Base-by-base conservation (phyloP, 2,888 invertebrate species). In the Antheraea assamensis region DNA sequence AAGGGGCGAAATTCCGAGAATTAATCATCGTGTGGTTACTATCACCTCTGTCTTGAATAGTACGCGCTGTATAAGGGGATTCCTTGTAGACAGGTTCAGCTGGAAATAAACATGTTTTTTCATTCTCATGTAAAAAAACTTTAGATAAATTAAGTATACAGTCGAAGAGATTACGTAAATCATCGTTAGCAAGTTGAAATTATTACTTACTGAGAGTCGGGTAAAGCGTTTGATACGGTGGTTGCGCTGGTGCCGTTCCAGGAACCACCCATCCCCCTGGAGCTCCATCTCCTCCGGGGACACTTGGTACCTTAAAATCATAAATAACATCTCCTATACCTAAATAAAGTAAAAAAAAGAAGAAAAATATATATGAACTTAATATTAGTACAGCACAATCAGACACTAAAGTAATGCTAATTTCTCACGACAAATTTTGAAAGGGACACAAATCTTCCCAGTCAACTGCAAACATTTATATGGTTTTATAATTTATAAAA, bases 61-160 rank as follows among this genome's bases (percentile, higher is more conserved):
- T 95, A 72, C 95, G 93, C 5, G 96, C 96, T n/a, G 95, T 93
- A 82, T 95, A 95, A 68, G 94, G 88, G 27, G 96, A 95, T 86
- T 96, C 96, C 76, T 95, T 95, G 87, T 96, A 97, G 30, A 96
- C 95, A 3, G 97, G 97, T 76, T 96, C 95, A 79, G 96, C 97
- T 97, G 87, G 27, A 8, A 72, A 71, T 49, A 49, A 24, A 58
- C 58, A 64, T 27, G 58, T 30, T 17, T 27, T 27, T 61, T 61
- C 10, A 27, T 58, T 13, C 52, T 52, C 5, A 21, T 1, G 21
- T 49, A 49, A 49, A 21, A n/a, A n/a, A n/a, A n/a, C n/a, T n/a
- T n/a, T n/a, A n/a, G n/a, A n/a, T n/a, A n/a, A n/a, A n/a, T n/a
- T n/a, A n/a, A n/a, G n/a, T n/a, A n/a, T n/a, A n/a, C 19, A 17